These are phyloP conservation scores for Tenebrosternarchus preto DNA, from an alignment of 2,113 vertebrate species.

Conservation along the genomic window DNA sequence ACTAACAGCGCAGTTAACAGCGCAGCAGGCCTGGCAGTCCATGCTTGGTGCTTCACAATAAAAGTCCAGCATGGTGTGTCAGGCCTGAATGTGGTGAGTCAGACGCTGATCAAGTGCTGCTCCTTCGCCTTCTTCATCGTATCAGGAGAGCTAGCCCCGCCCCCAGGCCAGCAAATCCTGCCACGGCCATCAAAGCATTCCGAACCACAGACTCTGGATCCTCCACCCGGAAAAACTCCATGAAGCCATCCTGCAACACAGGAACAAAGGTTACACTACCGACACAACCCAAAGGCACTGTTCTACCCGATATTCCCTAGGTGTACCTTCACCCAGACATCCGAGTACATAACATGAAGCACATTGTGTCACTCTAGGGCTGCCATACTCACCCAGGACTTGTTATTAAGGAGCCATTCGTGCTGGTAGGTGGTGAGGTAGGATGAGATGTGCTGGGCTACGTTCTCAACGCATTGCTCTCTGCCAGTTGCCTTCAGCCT, in stretches of 20 bases:
- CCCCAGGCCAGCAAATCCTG: conserved; percentile 56
- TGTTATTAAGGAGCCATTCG: conserved; percentile 77
- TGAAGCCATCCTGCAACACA: conserved; percentile 76
- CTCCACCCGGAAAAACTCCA: conserved; percentile 78
- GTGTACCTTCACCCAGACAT: no score
- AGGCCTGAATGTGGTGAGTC: no score
- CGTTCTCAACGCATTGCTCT: conserved; percentile 67
- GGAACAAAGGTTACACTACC: not conserved
- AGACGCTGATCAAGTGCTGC: no score
- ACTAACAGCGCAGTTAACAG: no score
- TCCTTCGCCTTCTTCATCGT: not conserved
- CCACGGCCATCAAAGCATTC: conserved; percentile 77
- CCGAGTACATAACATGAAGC: no score
- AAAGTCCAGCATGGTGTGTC: no score
- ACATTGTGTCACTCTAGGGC: no score
- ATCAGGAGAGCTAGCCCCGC: conserved; percentile 29
- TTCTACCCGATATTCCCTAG: no score
- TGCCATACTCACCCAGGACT: conserved; percentile 76
- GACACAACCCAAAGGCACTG: no score
- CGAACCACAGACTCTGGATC: conserved; percentile 77
- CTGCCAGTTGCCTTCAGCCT: conserved; percentile 73
- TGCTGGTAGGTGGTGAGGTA: conserved; percentile 71
- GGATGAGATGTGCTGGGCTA: conserved; percentile 72
- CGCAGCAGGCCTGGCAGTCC: no score
- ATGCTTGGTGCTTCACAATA: no score